Evolutionary conservation across 2,888 invertebrate species (phyloP).

Genomic region (Endomychus coccineus): DNA sequence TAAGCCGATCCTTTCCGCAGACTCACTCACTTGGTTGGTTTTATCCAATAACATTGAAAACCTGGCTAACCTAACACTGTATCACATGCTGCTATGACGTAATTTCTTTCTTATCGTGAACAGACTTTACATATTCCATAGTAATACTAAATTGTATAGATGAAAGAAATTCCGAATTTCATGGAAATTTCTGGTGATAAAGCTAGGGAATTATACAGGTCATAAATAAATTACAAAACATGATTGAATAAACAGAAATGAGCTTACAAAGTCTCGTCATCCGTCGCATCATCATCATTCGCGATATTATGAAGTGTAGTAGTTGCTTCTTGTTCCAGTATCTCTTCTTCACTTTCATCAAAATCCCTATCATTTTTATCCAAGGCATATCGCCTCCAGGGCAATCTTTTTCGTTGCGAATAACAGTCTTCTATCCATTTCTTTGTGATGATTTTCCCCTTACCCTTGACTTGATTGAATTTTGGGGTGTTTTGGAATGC

Average conservation of each 20-base stretch:
- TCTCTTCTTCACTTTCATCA: conserved; percentile 50
- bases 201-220: no score
- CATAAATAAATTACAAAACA: neutral
- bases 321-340: conserved; percentile 36
- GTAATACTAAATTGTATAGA: conserved; percentile 9
- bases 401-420: conserved; percentile 51
- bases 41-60: no score
- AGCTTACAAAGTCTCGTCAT: neutral
- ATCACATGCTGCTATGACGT: no score
- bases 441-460: conserved; percentile 58
- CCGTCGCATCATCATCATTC: no score
- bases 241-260: neutral
- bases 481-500: conserved; percentile 88
- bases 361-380: conserved; percentile 43
- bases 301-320: conserved; percentile 10
- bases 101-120: no score
- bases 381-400: conserved; percentile 58
- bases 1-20: no score
- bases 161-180: no score
- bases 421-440: conserved; percentile 70
- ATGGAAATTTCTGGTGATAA: no score
- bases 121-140: neutral
- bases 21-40: no score
- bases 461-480: conserved; percentile 61
- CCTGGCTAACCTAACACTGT: no score